Base-by-base conservation (phyloP, 2,888 invertebrate genomes). In the Meta bourneti region DNA sequence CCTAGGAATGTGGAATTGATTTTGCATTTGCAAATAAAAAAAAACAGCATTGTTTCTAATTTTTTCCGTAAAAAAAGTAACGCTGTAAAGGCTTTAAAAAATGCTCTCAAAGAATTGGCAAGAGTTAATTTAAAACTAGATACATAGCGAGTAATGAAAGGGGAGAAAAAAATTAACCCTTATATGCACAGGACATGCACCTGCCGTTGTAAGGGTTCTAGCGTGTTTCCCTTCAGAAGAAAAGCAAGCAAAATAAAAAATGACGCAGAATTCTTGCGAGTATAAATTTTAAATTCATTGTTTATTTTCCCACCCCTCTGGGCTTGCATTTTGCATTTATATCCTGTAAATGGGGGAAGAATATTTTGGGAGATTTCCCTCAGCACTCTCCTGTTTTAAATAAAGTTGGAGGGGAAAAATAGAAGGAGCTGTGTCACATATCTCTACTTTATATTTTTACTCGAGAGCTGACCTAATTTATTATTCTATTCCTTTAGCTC, bases 211-310 rank as follows among this genome's bases (percentile, higher is more conserved):
- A 8, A 34, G 8, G 19, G 52, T 78, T 51, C 78, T 78, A 52
- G n/a, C n/a, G 49, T 77, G 8, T 20, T 82, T 34, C n/a, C 20
- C n/a, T 34, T 84, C 5, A 54, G 1, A 49, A 74, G 52, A 61
- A 9, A 75, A n/a, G 13, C 61, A 61, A 61, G 61, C 61, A 61
- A 61, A 61, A 61, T 61, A 61, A 61, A n/a, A 34, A 61, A 61
- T 11, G 61, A 9, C 16, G 61, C 61, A 16, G 61, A 34, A 75
- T 61, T 78, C 49, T 16, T 78, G 16, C 13, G 34, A 48, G 48
- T 52, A 75, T 61, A 75, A 54, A 84, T 84, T 75, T 84, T 74
- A 84, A 84, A 75, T 84, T 75, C 75, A 75, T 84, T 84, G 84
- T 84, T 75, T 75, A 82, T 71, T 84, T 61, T 52, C 16, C 51